Evolutionary conservation across 2,113 vertebrate species (phyloP).

Genomic region (Sakesphorus luctuosus): DNA sequence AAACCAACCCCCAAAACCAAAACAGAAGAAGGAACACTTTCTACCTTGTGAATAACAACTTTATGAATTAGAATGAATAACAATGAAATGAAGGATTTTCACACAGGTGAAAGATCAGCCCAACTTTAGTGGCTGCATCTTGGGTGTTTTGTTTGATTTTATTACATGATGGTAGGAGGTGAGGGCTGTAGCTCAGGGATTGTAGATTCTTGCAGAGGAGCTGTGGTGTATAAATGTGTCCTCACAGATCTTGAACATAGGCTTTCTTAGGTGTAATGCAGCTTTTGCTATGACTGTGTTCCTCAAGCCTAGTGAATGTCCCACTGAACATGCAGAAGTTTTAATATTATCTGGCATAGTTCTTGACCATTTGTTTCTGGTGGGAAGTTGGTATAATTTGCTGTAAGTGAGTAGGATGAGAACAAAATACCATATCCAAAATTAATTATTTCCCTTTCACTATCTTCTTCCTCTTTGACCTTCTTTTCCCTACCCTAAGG

Average conservation of each 20-base stretch:
- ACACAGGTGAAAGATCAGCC: neutral
- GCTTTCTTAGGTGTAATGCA: neutral
- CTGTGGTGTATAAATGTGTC: neutral
- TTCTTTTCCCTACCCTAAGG: neutral
- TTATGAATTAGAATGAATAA: neutral
- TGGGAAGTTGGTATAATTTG: neutral
- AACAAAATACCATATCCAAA: neutral
- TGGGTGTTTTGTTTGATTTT: neutral
- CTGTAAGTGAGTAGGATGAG: neutral
- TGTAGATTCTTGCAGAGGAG: neutral
- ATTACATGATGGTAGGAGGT: neutral
- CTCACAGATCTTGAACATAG: neutral
- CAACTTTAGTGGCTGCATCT: neutral
- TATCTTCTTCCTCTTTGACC: neutral
- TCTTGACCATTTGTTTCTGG: neutral
- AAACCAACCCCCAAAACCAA: neutral
- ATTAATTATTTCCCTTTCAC: neutral
- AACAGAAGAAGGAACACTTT: neutral
- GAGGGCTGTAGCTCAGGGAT: neutral
- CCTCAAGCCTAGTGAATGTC: neutral
- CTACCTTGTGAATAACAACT: neutral
- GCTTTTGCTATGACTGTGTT: neutral
- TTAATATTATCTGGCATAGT: neutral
- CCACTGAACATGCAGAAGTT: rapidly evolving
- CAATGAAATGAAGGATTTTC: neutral